These are phyloP conservation scores for Sebastes matsubarae DNA, from an alignment of 2,797 vertebrate species.

Conservation along the genomic window DNA sequence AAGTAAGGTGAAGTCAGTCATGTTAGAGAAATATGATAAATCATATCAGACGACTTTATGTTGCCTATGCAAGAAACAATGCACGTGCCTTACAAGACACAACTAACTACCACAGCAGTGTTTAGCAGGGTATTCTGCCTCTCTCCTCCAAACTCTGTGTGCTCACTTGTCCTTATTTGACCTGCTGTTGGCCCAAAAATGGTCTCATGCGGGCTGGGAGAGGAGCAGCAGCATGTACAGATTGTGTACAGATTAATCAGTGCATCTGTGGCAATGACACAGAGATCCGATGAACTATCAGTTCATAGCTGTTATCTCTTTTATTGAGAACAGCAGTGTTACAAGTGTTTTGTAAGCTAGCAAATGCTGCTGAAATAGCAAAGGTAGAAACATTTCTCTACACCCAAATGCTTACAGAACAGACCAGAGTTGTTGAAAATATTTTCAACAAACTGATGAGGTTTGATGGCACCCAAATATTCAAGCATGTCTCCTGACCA, in stretches of 20 bases:
- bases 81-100: not conserved
- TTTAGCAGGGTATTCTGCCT: not conserved
- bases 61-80: not conserved
- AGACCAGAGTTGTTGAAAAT: not conserved
- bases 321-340: not conserved
- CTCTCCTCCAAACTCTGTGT: conserved; percentile 22
- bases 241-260: conserved; percentile 9
- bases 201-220: conserved; percentile 42
- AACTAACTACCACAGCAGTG: not conserved
- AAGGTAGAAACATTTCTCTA: not conserved
- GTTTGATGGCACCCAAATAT: not conserved
- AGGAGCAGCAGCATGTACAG: conserved; percentile 47
- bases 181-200: conserved; percentile 53
- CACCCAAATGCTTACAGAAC: not conserved
- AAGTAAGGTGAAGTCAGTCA: not conserved
- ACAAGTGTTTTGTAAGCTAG: not conserved
- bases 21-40: not conserved
- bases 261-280: conserved; percentile 40
- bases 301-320: not conserved
- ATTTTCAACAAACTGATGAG: not conserved
- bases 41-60: not conserved
- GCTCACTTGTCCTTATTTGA: conserved; percentile 64
- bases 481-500: not conserved
- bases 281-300: conserved; percentile 1
- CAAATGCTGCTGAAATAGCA: not conserved